Evolutionary conservation across 2,797 vertebrate genomes (phyloP).

Genomic region (Oryzias dopingdopingensis): DNA sequence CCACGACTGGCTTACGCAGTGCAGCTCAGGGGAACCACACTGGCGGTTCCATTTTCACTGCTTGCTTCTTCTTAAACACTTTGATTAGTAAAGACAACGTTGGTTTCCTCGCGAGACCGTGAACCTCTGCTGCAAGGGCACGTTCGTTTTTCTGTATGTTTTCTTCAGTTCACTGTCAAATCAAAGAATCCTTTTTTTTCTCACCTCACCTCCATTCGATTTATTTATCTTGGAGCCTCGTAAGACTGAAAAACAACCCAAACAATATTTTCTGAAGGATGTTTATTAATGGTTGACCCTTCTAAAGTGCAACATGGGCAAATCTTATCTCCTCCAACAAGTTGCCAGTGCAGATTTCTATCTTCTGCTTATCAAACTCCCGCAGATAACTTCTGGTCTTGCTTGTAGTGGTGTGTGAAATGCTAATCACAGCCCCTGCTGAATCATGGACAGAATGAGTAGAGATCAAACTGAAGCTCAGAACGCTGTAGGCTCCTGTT

Average conservation of each 20-base stretch:
- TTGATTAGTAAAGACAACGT: slow-evolving; percentile 63
- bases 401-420: slow-evolving; percentile 57
- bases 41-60: slow-evolving; percentile 49
- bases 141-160: slow-evolving; percentile 35
- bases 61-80: slow-evolving; percentile 44
- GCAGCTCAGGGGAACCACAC: slow-evolving; percentile 35
- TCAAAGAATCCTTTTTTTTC: slow-evolving; percentile 18
- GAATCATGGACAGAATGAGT: slow-evolving; percentile 42
- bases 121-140: slow-evolving; percentile 36
- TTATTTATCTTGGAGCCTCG: slow-evolving; percentile 1
- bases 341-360: slow-evolving; percentile 47
- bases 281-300: slow-evolving; percentile 14
- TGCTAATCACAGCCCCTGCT: slow-evolving; percentile 61
- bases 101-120: slow-evolving; percentile 40
- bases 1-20: slow-evolving; percentile 31
- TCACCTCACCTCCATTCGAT: background rate
- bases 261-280: background rate
- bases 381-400: slow-evolving; percentile 38
- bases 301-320: slow-evolving; percentile 26
- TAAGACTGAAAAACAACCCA: slow-evolving; percentile 1
- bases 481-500: slow-evolving; percentile 17
- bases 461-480: slow-evolving; percentile 47
- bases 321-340: slow-evolving; percentile 45
- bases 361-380: slow-evolving; percentile 55
- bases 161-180: slow-evolving; percentile 35